A percentile compares a stretch with the other conserved stretches of the same genome.
phyloP scores from a whole-genome alignment of 2,797 vertebrate species.

The Gambelia wislizenii region DNA sequence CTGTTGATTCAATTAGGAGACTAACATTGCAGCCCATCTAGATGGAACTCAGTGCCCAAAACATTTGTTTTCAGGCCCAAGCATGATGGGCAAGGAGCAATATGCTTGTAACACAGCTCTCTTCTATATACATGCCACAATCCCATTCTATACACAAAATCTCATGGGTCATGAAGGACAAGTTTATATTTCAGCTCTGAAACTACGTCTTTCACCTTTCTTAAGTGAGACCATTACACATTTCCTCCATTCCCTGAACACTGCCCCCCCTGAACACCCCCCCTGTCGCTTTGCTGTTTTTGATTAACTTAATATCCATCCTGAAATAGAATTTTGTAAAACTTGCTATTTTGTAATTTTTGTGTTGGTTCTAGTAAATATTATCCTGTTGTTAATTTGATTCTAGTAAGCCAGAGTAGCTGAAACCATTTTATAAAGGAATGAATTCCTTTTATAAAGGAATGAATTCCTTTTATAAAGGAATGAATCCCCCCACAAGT shows the following conservation, averaged over 20 bases:
- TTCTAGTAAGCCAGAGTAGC: background rate
- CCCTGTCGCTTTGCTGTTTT: background rate
- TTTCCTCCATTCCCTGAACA: background rate
- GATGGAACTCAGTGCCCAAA: conserved; percentile 17
- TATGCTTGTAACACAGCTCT: background rate
- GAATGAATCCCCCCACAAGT: no score
- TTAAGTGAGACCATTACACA: background rate
- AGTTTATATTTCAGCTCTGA: background rate
- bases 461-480: background rate
- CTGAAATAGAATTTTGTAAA: background rate
- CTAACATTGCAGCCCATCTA: background rate
- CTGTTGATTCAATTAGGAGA: conserved; percentile 2
- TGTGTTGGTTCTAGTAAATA: background rate
- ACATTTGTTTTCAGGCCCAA: background rate
- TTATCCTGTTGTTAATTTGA: background rate
- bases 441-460: background rate
- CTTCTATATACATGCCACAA: background rate
- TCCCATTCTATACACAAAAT: background rate
- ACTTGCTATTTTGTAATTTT: background rate
- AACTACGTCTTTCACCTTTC: background rate
- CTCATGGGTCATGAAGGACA: background rate
- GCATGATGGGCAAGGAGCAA: no score
- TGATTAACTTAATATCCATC: background rate
- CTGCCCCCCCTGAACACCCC: no score
- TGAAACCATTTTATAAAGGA: background rate